phyloP scores from a whole-genome alignment of 2,797 vertebrate genomes.

The Tragopan temminckii region DNA sequence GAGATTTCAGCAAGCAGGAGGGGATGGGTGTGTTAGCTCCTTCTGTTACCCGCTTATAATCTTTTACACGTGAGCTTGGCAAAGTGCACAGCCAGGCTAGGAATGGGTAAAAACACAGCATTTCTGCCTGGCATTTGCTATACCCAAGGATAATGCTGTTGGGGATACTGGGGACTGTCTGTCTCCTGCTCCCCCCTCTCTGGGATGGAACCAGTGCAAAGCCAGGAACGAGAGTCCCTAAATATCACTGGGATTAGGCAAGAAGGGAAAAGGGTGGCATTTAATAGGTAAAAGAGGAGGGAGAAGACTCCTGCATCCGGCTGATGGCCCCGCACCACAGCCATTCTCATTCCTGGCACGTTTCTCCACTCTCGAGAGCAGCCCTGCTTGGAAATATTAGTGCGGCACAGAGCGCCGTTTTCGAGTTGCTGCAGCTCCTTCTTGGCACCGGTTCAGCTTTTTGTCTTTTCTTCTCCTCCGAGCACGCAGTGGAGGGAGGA shows the following conservation, averaged over 20 bases:
- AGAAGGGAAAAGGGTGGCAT: neutral
- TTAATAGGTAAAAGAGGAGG: conserved; percentile 32
- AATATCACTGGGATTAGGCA: neutral
- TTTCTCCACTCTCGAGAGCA: conserved; percentile 56
- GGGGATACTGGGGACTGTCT: neutral
- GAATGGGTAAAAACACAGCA: neutral
- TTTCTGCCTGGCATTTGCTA: neutral
- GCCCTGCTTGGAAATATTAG: conserved; percentile 72
- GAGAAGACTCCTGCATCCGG: conserved; percentile 45
- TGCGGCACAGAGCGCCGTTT: conserved; percentile 68
- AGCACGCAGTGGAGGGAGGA: neutral
- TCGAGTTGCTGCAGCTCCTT: conserved; percentile 76
- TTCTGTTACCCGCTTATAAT: neutral
- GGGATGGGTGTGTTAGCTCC: neutral
- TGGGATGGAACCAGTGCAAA: neutral
- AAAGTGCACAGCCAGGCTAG: neutral
- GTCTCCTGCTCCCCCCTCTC: neutral
- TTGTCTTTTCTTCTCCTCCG: conserved; percentile 77
- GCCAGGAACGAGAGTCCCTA: neutral
- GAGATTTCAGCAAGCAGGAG: neutral
- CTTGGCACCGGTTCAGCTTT: conserved; percentile 86
- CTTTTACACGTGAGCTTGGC: accelerated
- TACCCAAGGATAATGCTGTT: too few relatives aligned
- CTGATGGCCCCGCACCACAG: neutral
- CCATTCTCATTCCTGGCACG: conserved; percentile 76